These are phyloP conservation scores for Mustela lutreola DNA, from an alignment of 2,113 vertebrate genomes.

Conservation along the genomic window DNA sequence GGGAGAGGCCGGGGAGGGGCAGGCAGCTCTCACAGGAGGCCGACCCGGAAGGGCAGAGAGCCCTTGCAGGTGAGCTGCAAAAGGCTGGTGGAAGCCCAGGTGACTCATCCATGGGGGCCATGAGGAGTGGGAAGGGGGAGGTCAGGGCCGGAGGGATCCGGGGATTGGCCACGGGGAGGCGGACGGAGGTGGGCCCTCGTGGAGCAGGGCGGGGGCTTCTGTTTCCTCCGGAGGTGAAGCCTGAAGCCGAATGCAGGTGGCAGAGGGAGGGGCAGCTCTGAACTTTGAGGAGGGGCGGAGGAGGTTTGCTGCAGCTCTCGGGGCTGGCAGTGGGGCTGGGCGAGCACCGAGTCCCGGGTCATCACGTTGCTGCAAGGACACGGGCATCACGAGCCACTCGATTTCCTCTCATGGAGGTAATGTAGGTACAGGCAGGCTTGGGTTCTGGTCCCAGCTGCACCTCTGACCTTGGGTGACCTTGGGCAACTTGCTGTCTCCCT, in stretches of 20 bases:
- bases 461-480: background rate
- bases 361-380: background rate
- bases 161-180: background rate
- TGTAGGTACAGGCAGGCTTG: background rate
- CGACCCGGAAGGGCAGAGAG: background rate
- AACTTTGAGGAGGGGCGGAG: no score
- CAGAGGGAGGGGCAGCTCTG: no score
- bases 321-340: background rate
- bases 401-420: background rate
- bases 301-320: accelerated
- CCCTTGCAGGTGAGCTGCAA: background rate
- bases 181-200: background rate
- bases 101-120: background rate
- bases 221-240: background rate
- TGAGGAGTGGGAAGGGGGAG: background rate
- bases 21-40: background rate
- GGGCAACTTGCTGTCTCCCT: background rate
- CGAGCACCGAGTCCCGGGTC: accelerated
- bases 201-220: background rate
- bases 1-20: background rate
- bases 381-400: accelerated
- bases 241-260: background rate
- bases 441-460: background rate
- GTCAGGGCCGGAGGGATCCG: background rate
- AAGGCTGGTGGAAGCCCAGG: background rate